These are phyloP conservation scores for Lasiurus borealis DNA, from an alignment of 2,113 vertebrate genomes.

Conservation along the genomic window DNA sequence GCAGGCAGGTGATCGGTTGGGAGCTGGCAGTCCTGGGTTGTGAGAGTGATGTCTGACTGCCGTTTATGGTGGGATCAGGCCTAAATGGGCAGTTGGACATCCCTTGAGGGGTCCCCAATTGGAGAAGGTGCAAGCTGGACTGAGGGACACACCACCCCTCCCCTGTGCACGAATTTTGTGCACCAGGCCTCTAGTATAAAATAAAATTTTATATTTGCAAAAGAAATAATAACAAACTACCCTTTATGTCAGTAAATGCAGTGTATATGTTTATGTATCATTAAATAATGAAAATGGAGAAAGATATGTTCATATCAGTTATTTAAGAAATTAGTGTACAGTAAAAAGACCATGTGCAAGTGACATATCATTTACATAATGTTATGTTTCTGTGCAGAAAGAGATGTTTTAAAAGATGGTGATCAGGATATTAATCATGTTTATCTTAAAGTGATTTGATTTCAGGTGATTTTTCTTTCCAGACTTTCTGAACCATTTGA, in stretches of 20 bases:
- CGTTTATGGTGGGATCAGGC: no score
- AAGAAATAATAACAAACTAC: not conserved
- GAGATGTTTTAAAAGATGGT: not conserved
- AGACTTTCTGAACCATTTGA: conserved; percentile 38
- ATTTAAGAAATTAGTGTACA: not conserved
- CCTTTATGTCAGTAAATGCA: not conserved
- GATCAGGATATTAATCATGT: conserved; percentile 14
- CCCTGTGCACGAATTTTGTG: no score
- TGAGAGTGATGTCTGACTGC: no score
- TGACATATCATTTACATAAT: not conserved
- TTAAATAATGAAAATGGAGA: not conserved
- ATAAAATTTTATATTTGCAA: conserved; percentile 18
- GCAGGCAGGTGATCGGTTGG: no score
- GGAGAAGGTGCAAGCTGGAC: no score
- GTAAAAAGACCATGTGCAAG: not conserved
- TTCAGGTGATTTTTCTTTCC: conserved; percentile 22
- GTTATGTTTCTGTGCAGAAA: not conserved
- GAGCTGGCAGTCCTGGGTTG: no score
- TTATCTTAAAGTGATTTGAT: not conserved
- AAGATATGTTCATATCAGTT: not conserved
- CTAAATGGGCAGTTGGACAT: no score
- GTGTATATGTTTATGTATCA: not conserved
- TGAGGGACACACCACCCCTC: no score
- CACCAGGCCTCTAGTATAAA: not conserved
- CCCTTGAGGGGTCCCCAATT: no score